Evolutionary conservation across 2,113 vertebrate species (phyloP), one percentile per base, ranked within the genome.

Genomic region (Rhinoptilus africanus): DNA sequence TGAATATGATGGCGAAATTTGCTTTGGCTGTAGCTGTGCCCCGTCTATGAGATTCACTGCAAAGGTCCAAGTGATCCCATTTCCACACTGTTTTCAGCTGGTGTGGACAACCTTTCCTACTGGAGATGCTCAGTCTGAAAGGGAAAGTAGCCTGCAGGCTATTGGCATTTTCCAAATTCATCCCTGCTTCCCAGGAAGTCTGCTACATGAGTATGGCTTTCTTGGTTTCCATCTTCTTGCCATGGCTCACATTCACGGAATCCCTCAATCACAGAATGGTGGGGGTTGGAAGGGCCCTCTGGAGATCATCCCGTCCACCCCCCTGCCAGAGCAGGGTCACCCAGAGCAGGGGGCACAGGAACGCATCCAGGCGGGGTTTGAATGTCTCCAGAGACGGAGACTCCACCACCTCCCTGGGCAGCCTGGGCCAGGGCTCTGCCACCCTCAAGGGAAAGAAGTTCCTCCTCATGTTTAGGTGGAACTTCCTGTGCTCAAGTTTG

Each of bases 191-290:
- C 37, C 35, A n/a, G 28, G 41, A 59, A 15, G 1, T 6, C 8
- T 12, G 8, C 12, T n/a, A 21, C 4, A 0, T 16, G 20, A 4
- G 10, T 12, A 5, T 0, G 0, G 41, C 34, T 68, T 50, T 47
- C 56, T 54, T 5, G 0, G 4, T 50, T 43, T 48, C 88, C 50
- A 24, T 45, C 48, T 62, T 85, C 37, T n/a, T n/a, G 28, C 32
- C 56, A 0, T 3, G 41, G 8, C 34, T 83, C 35, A 17, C 17
- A 2, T 16, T 28, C 47, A 48, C 47, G 19, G 47, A 48, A 12
- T 28, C 47, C 11, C 47, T 22, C 20, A 48, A 12, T 48, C 47
- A 22, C 47, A 48, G 47, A 48, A 48, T 6, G 3, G 10, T 11
- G 22, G 19, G 47, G 47, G 19, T 48, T 48, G 47, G 47, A 48